Evolutionary conservation across 2,888 invertebrate species (phyloP), one percentile per base, ranked within the genome.

Genomic region (Thysanoteuthis rhombus): DNA sequence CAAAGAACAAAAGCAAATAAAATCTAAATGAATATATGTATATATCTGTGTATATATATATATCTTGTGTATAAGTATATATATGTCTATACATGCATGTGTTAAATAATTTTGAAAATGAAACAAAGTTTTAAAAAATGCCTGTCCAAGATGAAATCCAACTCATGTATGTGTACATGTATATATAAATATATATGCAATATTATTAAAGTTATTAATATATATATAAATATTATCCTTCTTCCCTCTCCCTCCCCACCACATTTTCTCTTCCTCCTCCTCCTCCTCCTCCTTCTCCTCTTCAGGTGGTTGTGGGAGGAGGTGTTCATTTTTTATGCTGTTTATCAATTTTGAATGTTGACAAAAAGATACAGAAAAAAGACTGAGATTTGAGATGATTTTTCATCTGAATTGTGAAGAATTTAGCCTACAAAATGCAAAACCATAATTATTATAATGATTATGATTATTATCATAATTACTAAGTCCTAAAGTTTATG

Each of bases 101-200:
- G 75, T 75, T 75, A 16, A n/a, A 12, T 16, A 75, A 75, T 75
- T 75, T 75, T 75, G n/a, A 75, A 75, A 75, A 58, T 58, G n/a
- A 75, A 58, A 58, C 25, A 22, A 58, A 36, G n/a, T n/a, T n/a
- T 8, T n/a, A n/a, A 75, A 75, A 75, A 75, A 75, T 12, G 16
- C 75, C 75, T 75, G 75, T 36, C 75, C n/a, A 75, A 75, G 12
- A n/a, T 19, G 36, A 75, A 75, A 92, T 38, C 32, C 19, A 19
- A 92, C 45, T 32, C 45, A 92, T 92, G 92, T 92, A 92, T 92
- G 92, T 92, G n/a, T 92, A 92, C 45, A 92, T 92, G 92, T 92
- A 92, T 92, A 92, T 92, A 75, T 75, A 75, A 36, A 75, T 75
- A 75, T 75, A 75, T 75, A 75, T 75, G 19, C 75, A 75, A 75